Evolutionary conservation across 2,113 vertebrate species (phyloP).

Genomic region (Ophthalmolycus amberensis): DNA sequence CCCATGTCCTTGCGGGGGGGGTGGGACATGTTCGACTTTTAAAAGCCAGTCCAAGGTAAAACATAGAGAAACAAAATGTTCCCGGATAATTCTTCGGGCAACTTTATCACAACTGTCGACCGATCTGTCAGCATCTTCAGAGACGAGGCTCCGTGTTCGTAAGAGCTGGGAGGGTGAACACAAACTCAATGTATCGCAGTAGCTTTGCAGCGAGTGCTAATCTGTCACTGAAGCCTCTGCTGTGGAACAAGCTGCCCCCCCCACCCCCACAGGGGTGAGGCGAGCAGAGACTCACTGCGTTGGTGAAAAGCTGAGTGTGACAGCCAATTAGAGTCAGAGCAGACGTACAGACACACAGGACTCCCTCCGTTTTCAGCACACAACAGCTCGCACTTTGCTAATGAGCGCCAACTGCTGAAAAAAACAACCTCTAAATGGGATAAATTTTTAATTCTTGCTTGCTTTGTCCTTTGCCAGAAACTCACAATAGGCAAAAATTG

Average conservation of each 20-base stretch:
- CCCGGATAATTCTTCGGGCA: not conserved
- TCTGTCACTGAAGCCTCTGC: constrained; percentile 41
- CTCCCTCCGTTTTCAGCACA: constrained; percentile 11
- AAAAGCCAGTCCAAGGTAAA: constrained; percentile 9
- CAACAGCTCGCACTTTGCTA: constrained; percentile 48
- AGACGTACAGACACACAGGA: constrained; percentile 35
- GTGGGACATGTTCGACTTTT: not conserved
- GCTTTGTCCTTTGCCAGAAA: constrained; percentile 24
- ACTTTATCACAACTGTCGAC: not conserved
- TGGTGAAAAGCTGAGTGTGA: constrained; percentile 52
- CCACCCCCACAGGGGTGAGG: too few relatives aligned
- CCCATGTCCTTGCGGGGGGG: not conserved
- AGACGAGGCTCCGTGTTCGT: not conserved
- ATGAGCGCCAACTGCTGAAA: constrained; percentile 47
- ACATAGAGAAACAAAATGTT: not conserved
- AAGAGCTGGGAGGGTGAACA: constrained; percentile 12
- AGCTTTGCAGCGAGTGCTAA: too few relatives aligned
- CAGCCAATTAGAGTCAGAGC: constrained; percentile 67
- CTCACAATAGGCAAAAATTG: constrained; percentile 6
- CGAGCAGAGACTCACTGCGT: constrained; percentile 12
- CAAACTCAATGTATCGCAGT: constrained; percentile 44
- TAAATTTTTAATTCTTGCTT: constrained; percentile 22
- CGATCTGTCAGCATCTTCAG: not conserved
- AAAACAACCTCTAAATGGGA: not conserved
- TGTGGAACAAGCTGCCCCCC: constrained; percentile 27